These are phyloP conservation scores for Athripsodes cinereus DNA, from an alignment of 2,888 invertebrate genomes.

Conservation along the genomic window DNA sequence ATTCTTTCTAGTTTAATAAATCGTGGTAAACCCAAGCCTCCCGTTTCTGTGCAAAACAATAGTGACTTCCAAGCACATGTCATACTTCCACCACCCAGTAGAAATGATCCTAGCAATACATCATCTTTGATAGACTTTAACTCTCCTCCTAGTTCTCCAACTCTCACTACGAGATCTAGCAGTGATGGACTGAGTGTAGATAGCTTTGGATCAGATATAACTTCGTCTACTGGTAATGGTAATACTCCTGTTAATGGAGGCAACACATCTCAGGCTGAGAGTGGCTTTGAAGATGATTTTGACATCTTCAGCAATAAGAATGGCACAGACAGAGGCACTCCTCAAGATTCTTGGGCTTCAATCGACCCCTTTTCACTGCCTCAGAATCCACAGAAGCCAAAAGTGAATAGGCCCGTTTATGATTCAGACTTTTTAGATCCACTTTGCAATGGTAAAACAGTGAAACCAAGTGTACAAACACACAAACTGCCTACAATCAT, in stretches of 20 bases:
- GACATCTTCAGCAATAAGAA: constrained; percentile 55
- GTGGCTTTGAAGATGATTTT: constrained; percentile 81
- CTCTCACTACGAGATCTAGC: constrained; percentile 66
- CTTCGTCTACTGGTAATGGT: constrained; percentile 50
- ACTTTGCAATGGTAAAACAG: constrained; percentile 45
- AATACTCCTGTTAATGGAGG: constrained; percentile 51
- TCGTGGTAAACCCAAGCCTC: constrained; percentile 33
- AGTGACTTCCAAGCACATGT: constrained; percentile 20
- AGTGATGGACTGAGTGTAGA: constrained; percentile 70
- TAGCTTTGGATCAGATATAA: constrained; percentile 70
- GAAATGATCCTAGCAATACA: constrained; percentile 30
- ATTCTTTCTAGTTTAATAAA: constrained; percentile 42
- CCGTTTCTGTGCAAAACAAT: background rate
- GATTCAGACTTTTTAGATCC: constrained; percentile 57
- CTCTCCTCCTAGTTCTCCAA: constrained; percentile 69
- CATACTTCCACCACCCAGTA: constrained; percentile 27
- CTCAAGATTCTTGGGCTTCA: constrained; percentile 49
- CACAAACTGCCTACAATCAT: constrained; percentile 70
- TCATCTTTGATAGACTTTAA: constrained; percentile 64
- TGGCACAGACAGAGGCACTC: constrained; percentile 37
- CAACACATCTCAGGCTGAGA: constrained; percentile 66
- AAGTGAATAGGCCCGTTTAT: constrained; percentile 49
- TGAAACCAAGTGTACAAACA: constrained; percentile 39
- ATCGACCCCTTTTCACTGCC: constrained; percentile 54
- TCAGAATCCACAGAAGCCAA: constrained; percentile 32